These are phyloP conservation scores for Heterocephalus glaber DNA, from an alignment of 2,113 vertebrate species.

Conservation along the genomic window DNA sequence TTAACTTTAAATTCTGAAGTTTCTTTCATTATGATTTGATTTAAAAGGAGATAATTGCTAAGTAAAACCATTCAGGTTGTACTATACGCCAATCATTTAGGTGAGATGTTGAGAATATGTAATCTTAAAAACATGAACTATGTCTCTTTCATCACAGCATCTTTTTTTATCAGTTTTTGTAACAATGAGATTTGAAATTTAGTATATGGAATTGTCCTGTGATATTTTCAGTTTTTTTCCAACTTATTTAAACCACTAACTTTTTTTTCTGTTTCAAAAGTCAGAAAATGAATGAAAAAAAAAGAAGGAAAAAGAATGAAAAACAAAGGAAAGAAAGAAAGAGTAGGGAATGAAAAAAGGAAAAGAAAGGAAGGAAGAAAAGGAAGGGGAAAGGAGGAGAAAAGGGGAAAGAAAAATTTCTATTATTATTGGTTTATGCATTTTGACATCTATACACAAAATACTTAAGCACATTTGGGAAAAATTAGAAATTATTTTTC, in stretches of 20 bases:
- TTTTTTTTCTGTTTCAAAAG: not conserved
- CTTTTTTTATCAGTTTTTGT: not conserved
- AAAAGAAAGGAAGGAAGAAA: accelerated
- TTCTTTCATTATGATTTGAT: not conserved
- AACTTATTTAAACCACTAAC: not conserved
- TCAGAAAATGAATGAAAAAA: not conserved
- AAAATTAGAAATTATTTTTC: not conserved
- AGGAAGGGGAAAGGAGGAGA: accelerated
- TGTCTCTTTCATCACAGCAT: not conserved
- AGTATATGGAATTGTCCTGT: not conserved
- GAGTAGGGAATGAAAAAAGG: no score
- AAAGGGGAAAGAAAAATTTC: not conserved
- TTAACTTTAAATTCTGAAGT: not conserved
- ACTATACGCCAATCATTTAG: not conserved
- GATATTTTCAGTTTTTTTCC: not conserved
- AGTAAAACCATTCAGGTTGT: not conserved
- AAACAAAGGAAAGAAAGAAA: not conserved
- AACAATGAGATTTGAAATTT: not conserved
- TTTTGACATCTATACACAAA: not conserved
- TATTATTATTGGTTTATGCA: not conserved
- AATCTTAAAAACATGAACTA: not conserved
- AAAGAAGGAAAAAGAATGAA: not conserved
- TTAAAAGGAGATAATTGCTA: not conserved
- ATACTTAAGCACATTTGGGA: not conserved
- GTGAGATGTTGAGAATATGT: not conserved